Evolutionary conservation across 2,888 invertebrate genomes (phyloP).

Genomic region (Choristoneura rosaceana): DNA sequence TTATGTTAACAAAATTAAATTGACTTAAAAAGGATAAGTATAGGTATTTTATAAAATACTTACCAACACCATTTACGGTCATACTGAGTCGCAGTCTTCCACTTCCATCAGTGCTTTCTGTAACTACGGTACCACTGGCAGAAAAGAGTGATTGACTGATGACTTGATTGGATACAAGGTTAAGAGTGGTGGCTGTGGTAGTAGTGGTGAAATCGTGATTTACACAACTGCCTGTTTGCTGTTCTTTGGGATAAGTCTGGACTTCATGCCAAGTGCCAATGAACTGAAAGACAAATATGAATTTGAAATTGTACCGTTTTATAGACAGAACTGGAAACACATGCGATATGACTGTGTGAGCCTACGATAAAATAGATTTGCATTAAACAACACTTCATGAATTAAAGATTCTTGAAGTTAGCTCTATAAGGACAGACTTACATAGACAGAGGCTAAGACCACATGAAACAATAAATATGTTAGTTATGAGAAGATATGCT

Average conservation of each 20-base stretch:
- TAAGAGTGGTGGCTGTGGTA: constrained; percentile 30
- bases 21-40: not conserved
- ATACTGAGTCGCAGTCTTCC: constrained; percentile 38
- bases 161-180: constrained; percentile 51
- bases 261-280: constrained; percentile 86
- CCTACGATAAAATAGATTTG: not conserved
- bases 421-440: no score
- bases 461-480: no score
- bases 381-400: not conserved
- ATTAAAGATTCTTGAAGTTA: no score
- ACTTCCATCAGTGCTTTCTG: constrained; percentile 12
- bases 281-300: constrained; percentile 63
- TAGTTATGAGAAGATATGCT: no score
- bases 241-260: constrained; percentile 68
- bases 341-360: not conserved
- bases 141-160: constrained; percentile 46
- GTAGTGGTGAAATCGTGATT: constrained; percentile 21
- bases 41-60: not conserved
- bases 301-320: not conserved
- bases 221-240: constrained; percentile 68
- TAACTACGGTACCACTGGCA: constrained; percentile 9
- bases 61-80: constrained; percentile 28
- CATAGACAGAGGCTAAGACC: no score
- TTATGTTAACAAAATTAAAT: not conserved
- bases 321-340: not conserved